Percentiles rank a stretch among this genome's conserved stretches.
These are phyloP conservation scores for Zosterops lateralis DNA, from an alignment of 2,113 vertebrate species.

Conservation along the genomic window DNA sequence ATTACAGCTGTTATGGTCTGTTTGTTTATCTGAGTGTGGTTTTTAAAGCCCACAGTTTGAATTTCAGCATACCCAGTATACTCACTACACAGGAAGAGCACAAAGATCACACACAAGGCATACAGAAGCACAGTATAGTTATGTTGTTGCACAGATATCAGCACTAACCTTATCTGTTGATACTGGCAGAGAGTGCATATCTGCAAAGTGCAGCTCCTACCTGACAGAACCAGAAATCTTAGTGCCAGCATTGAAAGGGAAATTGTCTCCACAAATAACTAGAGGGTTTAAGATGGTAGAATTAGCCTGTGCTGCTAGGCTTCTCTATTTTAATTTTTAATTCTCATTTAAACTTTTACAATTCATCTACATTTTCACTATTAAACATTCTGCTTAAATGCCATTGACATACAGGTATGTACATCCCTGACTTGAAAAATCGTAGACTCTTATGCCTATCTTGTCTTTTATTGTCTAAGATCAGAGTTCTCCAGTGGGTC, in stretches of 20 bases:
- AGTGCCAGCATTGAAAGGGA: not conserved
- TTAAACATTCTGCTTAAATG: not conserved
- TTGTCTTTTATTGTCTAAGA: not conserved
- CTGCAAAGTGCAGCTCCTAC: not conserved
- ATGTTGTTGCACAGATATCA: not conserved
- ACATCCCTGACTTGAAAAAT: not conserved
- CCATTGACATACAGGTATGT: not conserved
- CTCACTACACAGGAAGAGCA: not conserved
- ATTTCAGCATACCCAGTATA: not conserved
- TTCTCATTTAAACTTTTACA: not conserved
- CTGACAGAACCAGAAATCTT: not conserved
- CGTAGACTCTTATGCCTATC: not conserved
- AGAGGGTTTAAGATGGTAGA: not conserved
- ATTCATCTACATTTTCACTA: not conserved
- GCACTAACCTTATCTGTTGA: not conserved
- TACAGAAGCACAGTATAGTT: not conserved
- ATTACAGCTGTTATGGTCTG: not conserved
- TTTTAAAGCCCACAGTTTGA: not conserved
- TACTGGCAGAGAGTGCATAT: not conserved
- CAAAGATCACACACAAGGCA: not conserved
- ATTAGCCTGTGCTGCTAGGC: not conserved
- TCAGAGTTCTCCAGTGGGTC: not conserved
- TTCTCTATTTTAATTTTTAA: not conserved
- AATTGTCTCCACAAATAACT: not conserved
- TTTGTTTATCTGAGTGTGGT: constrained; percentile 2